A percentile compares a stretch with the other conserved stretches of the same genome.
These are phyloP conservation scores for Chesias legatella DNA, from an alignment of 2,888 invertebrate genomes.

Conservation along the genomic window DNA sequence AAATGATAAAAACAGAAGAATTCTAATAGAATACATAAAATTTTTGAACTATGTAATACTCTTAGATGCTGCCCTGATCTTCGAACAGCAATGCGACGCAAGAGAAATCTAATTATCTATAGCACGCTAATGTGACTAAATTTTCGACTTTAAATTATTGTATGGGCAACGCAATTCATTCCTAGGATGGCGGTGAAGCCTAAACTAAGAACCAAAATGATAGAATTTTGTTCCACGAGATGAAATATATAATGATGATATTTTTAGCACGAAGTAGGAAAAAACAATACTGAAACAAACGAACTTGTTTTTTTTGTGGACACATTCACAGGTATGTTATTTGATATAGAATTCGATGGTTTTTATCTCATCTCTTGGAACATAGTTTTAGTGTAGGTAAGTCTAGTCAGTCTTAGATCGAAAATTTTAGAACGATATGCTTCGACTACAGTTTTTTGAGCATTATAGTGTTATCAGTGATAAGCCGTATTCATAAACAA, in stretches of 20 bases:
- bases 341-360: constrained; percentile 17
- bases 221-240: neutral
- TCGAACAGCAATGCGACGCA: constrained; percentile 1
- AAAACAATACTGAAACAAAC: no score
- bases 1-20: no score
- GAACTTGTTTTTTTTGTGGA: no score
- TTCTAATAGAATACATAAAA: no score
- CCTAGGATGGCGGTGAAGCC: constrained; percentile 4
- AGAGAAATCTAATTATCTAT: constrained; percentile 1
- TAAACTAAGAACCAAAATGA: neutral
- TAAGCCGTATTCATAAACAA: constrained; percentile 35
- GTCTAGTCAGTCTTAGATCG: constrained; percentile 77
- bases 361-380: constrained; percentile 14
- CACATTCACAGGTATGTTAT: neutral
- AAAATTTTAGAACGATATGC: constrained; percentile 47
- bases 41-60: no score
- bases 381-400: constrained; percentile 42
- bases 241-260: neutral
- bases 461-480: constrained; percentile 47
- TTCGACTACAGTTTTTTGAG: constrained; percentile 47
- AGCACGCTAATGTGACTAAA: neutral
- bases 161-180: neutral
- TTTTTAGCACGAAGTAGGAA: no score
- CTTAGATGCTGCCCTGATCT: constrained; percentile 1
- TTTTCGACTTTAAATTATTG: neutral